Evolutionary conservation across 2,888 invertebrate genomes (phyloP).

Genomic region (Ophion ellenae): DNA sequence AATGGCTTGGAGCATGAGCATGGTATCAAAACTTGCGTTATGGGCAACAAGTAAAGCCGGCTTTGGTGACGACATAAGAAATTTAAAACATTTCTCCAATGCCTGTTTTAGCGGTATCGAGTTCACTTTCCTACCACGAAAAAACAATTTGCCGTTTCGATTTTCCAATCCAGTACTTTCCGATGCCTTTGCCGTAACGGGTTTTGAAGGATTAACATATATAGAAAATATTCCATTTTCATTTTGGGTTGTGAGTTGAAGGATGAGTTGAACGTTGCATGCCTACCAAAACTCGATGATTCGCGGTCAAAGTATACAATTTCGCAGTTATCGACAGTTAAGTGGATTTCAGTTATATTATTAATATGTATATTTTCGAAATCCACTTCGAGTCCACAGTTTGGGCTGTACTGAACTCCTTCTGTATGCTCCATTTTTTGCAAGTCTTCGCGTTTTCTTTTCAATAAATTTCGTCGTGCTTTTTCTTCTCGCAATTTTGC

Average conservation of each 20-base stretch:
- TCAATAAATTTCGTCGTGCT: conserved; percentile 18
- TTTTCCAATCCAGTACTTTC: conserved; percentile 40
- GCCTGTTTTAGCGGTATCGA: conserved; percentile 27
- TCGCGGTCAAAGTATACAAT: too few relatives aligned
- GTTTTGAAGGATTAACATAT: conserved; percentile 42
- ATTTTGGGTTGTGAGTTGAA: conserved; percentile 51
- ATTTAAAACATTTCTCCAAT: conserved; percentile 29
- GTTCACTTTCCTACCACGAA: conserved; percentile 27
- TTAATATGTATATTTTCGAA: too few relatives aligned
- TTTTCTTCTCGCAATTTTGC: conserved; percentile 22
- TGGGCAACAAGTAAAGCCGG: conserved; percentile 50
- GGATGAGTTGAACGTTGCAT: neutral
- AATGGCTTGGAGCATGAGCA: conserved; percentile 44
- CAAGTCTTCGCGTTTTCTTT: conserved; percentile 3
- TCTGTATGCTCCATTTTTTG: too few relatives aligned
- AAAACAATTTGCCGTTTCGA: conserved; percentile 31
- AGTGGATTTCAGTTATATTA: too few relatives aligned
- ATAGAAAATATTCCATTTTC: conserved; percentile 17
- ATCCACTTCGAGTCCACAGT: too few relatives aligned
- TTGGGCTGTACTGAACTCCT: too few relatives aligned
- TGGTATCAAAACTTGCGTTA: conserved; percentile 53
- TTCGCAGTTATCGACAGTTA: too few relatives aligned
- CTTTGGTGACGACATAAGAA: conserved; percentile 15
- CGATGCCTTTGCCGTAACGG: conserved; percentile 4
- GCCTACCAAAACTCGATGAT: too few relatives aligned